Evolutionary conservation across 2,888 invertebrate genomes (phyloP).

Genomic region (Catocala sponsa): DNA sequence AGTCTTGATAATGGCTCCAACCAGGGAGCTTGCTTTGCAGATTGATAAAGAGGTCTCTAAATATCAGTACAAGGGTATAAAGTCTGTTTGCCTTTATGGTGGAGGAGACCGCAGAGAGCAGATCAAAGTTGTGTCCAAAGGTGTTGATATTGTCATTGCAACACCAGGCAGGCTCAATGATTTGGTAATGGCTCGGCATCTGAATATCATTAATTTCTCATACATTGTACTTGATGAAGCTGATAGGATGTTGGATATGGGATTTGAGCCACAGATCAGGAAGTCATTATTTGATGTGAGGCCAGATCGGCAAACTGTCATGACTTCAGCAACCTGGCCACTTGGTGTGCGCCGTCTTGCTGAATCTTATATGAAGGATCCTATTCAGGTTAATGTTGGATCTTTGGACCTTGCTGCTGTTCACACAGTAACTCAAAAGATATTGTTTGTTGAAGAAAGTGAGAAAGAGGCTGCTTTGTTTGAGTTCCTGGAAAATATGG

Average conservation of each 20-base stretch:
- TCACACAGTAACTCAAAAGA: constrained; percentile 94
- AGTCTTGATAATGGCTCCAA: constrained; percentile 96
- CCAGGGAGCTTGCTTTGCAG: constrained; percentile 97
- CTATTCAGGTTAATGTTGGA: constrained; percentile 96
- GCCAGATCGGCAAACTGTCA: constrained; percentile 97
- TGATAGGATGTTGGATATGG: constrained; percentile 96
- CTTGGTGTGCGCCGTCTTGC: constrained; percentile 95
- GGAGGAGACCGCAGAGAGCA: constrained; percentile 95
- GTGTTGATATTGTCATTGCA: constrained; percentile 98
- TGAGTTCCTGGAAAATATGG: constrained; percentile 91
- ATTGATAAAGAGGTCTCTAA: constrained; percentile 97
- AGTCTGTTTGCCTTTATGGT: constrained; percentile 96
- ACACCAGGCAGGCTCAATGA: constrained; percentile 98
- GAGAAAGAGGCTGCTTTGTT: constrained; percentile 90
- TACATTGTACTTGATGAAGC: constrained; percentile 98
- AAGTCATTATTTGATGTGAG: constrained; percentile 93
- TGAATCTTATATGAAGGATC: constrained; percentile 95
- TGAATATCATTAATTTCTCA: constrained; percentile 94
- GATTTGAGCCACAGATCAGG: constrained; percentile 96
- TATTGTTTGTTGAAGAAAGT: constrained; percentile 92
- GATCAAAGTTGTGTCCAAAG: constrained; percentile 91
- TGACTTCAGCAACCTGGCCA: constrained; percentile 99
- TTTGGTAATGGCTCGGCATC: constrained; percentile 91
- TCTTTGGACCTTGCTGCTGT: constrained; percentile 96
- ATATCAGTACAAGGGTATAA: constrained; percentile 95